A percentile compares a stretch with the other conserved stretches of the same genome.
phyloP scores from a whole-genome alignment of 2,113 vertebrate species.

The Microcebus tavaratra region DNA sequence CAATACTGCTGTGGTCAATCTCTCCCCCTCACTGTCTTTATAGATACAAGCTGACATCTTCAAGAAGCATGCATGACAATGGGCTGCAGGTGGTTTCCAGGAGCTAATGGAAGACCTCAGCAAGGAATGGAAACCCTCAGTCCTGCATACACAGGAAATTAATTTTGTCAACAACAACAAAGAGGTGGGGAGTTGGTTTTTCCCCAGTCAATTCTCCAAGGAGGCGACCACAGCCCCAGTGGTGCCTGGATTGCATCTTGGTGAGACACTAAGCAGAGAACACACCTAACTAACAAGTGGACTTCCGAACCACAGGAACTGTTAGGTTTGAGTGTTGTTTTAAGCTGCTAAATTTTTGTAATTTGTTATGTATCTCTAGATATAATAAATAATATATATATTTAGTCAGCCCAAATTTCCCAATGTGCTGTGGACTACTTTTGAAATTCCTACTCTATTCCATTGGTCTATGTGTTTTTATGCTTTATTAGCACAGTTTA shows the following conservation, averaged over 20 bases:
- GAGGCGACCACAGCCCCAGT: not conserved
- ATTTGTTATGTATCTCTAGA: not conserved
- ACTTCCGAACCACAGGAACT: not conserved
- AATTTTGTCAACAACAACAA: not conserved
- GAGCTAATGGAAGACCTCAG: not conserved
- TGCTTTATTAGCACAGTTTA: not conserved
- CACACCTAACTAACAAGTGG: too few species aligned
- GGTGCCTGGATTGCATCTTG: not conserved
- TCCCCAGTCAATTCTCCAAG: not conserved
- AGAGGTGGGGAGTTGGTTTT: not conserved
- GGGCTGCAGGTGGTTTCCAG: not conserved
- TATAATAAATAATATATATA: not conserved
- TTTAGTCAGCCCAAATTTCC: not conserved
- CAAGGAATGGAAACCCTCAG: not conserved
- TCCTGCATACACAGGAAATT: not conserved
- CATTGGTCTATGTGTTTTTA: not conserved
- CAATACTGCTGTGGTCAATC: fast-evolving
- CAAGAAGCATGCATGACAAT: not conserved
- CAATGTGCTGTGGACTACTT: not conserved
- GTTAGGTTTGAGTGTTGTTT: not conserved
- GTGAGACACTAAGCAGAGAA: not conserved
- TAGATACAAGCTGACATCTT: not conserved
- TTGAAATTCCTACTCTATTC: not conserved
- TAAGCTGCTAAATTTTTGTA: not conserved
- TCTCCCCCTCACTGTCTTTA: not conserved